Conservation (phyloP, 2,113 vertebrate species). For the Menidia beryllina region DNA sequence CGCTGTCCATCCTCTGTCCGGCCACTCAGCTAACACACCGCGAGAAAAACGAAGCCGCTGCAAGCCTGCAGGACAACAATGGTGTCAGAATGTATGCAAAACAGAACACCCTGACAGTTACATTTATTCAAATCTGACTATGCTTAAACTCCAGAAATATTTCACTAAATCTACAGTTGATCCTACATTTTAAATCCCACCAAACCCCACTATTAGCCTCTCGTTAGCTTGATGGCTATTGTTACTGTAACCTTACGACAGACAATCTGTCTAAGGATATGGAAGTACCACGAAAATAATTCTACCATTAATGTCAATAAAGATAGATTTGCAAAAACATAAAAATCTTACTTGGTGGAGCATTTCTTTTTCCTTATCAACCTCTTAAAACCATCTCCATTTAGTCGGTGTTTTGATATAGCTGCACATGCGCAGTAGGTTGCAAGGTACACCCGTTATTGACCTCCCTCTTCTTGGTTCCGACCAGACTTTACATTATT, state of each 20-base stretch:
- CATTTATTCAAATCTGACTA: background rate
- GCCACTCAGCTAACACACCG: constrained; percentile 8
- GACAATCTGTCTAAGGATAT: background rate
- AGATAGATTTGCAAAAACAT: background rate
- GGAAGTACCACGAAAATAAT: background rate
- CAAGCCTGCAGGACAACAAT: background rate
- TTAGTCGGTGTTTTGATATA: constrained; percentile 40
- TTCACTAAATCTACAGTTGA: background rate
- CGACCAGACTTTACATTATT: background rate
- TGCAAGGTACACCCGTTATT: background rate
- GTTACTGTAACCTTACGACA: constrained; percentile 10
- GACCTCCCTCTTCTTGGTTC: background rate
- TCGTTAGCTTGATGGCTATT: constrained; percentile 50
- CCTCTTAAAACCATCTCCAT: background rate
- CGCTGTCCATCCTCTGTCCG: constrained; percentile 47
- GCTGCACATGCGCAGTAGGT: constrained; percentile 46
- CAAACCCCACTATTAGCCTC: constrained; percentile 13
- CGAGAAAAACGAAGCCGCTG: constrained; percentile 5
- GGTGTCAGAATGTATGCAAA: background rate
- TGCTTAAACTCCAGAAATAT: background rate
- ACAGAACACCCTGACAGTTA: background rate
- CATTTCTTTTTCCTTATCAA: constrained; percentile 24
- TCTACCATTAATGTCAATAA: background rate
- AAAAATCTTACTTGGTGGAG: constrained; percentile 1
- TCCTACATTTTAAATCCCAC: too few species aligned